These are phyloP conservation scores for Gryllus bimaculatus DNA, from an alignment of 1,140 invertebrate genomes.

Conservation along the genomic window DNA sequence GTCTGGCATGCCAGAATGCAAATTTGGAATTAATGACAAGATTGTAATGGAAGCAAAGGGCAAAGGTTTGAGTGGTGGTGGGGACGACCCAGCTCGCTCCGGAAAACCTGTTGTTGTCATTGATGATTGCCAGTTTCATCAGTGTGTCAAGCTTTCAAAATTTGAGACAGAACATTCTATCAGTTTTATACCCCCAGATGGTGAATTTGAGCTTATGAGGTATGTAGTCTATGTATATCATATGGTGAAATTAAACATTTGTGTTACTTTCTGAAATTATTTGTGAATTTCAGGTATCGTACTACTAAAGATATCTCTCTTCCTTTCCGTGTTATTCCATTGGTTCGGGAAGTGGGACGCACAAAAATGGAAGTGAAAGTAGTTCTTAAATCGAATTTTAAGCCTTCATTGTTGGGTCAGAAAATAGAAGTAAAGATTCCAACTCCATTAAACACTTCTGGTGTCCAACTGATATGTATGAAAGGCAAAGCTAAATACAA, in stretches of 20 bases:
- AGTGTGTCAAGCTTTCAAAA: constrained; percentile 98
- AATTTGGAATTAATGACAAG: constrained; percentile 99
- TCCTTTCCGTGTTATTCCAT: constrained; percentile 97
- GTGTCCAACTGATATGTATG: constrained; percentile 96
- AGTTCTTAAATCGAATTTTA: constrained; percentile 99
- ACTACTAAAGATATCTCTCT: constrained; percentile 99
- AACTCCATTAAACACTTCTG: constrained; percentile 96
- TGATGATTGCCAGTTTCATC: constrained; percentile 99
- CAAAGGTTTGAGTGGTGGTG: constrained; percentile 48
- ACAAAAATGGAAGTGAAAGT: constrained; percentile 99
- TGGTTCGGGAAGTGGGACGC: constrained; percentile 91
- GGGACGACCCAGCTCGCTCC: constrained; percentile 77
- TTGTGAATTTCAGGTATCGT: constrained; percentile 63
- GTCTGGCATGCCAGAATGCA: constrained; percentile 99
- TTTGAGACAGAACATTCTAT: constrained; percentile 99
- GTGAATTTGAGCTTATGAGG: constrained; percentile 99
- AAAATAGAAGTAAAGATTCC: constrained; percentile 99
- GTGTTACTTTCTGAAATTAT: too few relatives aligned
- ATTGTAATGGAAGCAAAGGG: constrained; percentile 98
- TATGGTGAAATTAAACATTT: not conserved
- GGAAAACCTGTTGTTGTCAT: constrained; percentile 96
- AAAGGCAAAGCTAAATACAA: constrained; percentile 99
- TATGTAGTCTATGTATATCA: constrained; percentile 32
- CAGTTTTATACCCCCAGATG: constrained; percentile 99
- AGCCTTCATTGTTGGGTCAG: constrained; percentile 93